Conservation (phyloP, 2,797 vertebrate species). For the Melanotaenia pygmaea region DNA sequence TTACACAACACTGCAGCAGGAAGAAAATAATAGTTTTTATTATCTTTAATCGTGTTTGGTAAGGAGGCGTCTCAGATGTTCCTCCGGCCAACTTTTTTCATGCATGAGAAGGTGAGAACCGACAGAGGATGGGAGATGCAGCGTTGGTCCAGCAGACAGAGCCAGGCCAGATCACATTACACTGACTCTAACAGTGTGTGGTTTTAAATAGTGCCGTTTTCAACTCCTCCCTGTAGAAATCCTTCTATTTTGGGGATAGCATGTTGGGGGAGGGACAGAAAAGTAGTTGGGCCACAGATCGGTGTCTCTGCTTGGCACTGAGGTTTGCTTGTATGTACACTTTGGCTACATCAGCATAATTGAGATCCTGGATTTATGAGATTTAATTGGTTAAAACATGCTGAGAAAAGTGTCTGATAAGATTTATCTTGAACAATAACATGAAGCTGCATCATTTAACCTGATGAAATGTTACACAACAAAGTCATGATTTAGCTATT, state of each 20-base stretch:
- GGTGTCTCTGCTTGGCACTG: slow-evolving; percentile 42
- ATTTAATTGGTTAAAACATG: not conserved
- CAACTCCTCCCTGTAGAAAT: slow-evolving; percentile 76
- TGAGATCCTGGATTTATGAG: not conserved
- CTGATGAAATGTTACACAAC: slow-evolving; percentile 2
- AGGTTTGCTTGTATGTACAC: slow-evolving; percentile 17
- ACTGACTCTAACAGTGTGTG: slow-evolving; percentile 81
- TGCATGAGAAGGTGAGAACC: slow-evolving; percentile 53
- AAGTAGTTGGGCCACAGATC: slow-evolving; percentile 52
- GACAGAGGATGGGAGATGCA: slow-evolving; percentile 44
- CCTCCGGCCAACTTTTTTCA: slow-evolving; percentile 34
- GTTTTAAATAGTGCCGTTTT: slow-evolving; percentile 85
- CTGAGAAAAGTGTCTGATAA: not conserved
- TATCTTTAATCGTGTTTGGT: slow-evolving; percentile 9
- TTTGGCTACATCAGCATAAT: slow-evolving; percentile 42
- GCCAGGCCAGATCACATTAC: slow-evolving; percentile 82
- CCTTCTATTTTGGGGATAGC: slow-evolving; percentile 79
- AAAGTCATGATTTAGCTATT: slow-evolving; percentile 9
- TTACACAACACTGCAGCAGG: not conserved
- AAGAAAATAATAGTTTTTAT: slow-evolving; percentile 2
- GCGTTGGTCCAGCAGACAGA: slow-evolving; percentile 61
- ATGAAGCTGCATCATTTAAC: not conserved
- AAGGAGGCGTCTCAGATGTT: slow-evolving; percentile 26
- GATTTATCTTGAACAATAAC: not conserved
- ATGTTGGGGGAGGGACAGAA: slow-evolving; percentile 45